Percentiles rank a stretch among this genome's conserved stretches.
phyloP scores from a whole-genome alignment of 2,113 vertebrate genomes.

The Bolborhynchus lineola region DNA sequence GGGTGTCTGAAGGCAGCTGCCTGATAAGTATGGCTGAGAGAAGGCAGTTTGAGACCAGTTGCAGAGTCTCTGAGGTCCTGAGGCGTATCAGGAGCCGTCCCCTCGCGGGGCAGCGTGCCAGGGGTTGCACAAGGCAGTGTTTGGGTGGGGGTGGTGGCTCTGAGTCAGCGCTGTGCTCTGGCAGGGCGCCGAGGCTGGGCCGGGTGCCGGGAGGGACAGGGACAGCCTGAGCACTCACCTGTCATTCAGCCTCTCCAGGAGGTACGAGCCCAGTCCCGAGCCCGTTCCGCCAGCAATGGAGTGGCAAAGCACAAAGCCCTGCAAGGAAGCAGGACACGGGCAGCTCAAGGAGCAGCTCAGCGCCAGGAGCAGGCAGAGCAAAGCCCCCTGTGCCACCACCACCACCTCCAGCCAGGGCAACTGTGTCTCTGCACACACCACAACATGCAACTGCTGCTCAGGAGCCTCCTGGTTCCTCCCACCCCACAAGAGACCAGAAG shows the following conservation, averaged over 20 bases:
- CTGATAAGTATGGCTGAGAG: background rate
- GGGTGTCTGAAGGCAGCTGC: background rate
- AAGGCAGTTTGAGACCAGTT: background rate
- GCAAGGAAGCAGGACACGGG: background rate
- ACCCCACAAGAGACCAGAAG: background rate
- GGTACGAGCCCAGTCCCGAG: conserved; percentile 93
- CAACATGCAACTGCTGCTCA: background rate
- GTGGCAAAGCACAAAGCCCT: conserved; percentile 98
- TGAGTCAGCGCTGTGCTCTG: conserved; percentile 38
- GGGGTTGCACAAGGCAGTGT: conserved; percentile 54
- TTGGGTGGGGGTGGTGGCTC: conserved; percentile 45
- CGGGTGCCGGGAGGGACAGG: background rate
- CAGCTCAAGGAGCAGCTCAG: background rate
- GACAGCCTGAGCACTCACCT: conserved; percentile 72
- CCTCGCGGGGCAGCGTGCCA: background rate
- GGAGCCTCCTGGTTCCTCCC: background rate
- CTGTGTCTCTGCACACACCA: background rate
- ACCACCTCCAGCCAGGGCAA: background rate
- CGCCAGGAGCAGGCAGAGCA: background rate
- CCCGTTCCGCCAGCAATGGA: conserved; percentile 97
- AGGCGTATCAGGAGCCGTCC: background rate
- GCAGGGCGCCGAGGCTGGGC: background rate
- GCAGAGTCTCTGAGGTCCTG: background rate
- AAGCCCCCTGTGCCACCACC: background rate
- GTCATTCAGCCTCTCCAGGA: conserved; percentile 96